Evolutionary conservation across 2,113 vertebrate genomes (phyloP), one percentile per base, ranked within the genome.

Genomic region (Empidonax traillii): DNA sequence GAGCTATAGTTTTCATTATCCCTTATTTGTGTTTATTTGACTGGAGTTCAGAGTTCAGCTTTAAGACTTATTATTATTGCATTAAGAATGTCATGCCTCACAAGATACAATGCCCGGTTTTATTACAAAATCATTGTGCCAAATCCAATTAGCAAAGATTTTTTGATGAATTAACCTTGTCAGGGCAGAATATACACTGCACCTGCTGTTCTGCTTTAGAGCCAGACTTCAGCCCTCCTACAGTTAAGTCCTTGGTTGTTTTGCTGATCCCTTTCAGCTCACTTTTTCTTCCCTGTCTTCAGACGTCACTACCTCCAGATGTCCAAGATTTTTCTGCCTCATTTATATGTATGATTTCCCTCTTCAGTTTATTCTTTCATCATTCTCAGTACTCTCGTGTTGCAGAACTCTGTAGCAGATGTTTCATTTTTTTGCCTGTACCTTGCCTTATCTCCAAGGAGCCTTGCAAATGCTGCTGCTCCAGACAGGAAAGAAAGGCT

Each of bases 131-230:
- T 88, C 82, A 59, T 83, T 2, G 14, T 74, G 88, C 88, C 94
- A 97, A 95, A 94, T 92, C 75, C 68, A 97, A 92, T 96, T 95
- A 97, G 68, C 85, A 88, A 85, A 86, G 88, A 90, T 80, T 93
- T 94, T 94, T 93, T 95, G 55, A 94, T 88, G 51, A 95, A 94
- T 95, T 93, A 95, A 93, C 94, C 83, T 90, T 85, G 90, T 92
- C 85, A 86, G 12, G 9, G 88, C 31, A 77, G 82, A 80, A 66
- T 65, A 79, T 49, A 51, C 59, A 59, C 75, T 63, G 85, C 96
- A 96, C 82, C 95, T 96, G 85, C 85, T 94, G 59, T 83, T 93
- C 72, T 74, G 37, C 76, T 83, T 87, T 43, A 89, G 71, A 7
- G 30, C 75, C 92, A 96, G 83, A 74, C 88, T 93, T 93, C 43